A percentile compares a stretch with the other conserved stretches of the same genome.
phyloP scores from a whole-genome alignment of 2,113 vertebrate species.

The Rostratula benghalensis region DNA sequence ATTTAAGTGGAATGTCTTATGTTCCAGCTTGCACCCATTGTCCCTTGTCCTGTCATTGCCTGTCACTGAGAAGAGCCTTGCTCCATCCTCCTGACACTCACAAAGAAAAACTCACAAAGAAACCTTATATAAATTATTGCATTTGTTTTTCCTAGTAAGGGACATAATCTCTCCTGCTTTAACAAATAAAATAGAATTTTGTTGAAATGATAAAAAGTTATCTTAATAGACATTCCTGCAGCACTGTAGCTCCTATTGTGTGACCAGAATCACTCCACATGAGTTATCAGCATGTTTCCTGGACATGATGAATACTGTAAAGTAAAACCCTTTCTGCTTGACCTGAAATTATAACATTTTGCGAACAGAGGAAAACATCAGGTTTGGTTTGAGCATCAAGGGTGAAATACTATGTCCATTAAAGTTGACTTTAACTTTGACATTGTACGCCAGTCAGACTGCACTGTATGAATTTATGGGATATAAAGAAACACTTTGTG shows the following conservation, averaged over 20 bases:
- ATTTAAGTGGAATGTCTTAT: too few relatives aligned
- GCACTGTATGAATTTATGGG: background rate
- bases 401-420: background rate
- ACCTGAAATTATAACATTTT: background rate
- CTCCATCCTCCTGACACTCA: too few relatives aligned
- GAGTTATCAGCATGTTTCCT: background rate
- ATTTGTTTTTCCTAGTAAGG: background rate
- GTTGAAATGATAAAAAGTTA: background rate
- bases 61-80: too few relatives aligned
- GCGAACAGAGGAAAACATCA: background rate
- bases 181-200: background rate
- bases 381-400: background rate
- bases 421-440: background rate
- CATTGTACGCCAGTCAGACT: background rate
- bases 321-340: background rate
- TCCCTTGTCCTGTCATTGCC: too few relatives aligned
- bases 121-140: background rate
- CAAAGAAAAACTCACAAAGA: background rate
- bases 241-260: background rate
- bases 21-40: too few relatives aligned
- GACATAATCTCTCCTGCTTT: accelerated
- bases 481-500: background rate
- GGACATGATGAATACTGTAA: background rate
- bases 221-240: background rate
- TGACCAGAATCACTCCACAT: background rate